A percentile compares a stretch with the other conserved stretches of the same genome.
phyloP scores from a whole-genome alignment of 2,113 vertebrate genomes.

The Chaetops frenatus region DNA sequence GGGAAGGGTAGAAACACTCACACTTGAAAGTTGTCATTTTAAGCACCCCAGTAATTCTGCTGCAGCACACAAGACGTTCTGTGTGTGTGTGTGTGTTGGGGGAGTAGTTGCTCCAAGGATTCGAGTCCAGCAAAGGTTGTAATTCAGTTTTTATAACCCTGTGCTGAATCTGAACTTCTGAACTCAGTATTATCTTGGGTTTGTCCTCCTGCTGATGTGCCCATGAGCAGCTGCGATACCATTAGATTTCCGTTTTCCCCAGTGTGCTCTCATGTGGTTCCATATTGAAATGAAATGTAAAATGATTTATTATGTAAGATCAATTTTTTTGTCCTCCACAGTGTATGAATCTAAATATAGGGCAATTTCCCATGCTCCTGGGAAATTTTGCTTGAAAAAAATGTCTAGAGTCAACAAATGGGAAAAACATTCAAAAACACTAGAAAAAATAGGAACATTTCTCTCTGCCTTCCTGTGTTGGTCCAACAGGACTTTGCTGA shows the following conservation, averaged over 20 bases:
- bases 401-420: slow-evolving; percentile 15
- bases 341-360: not conserved
- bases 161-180: slow-evolving; percentile 37
- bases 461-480: not conserved
- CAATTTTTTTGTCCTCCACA: not conserved
- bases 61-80: not conserved
- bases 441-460: slow-evolving; percentile 28
- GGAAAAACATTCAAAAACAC: not conserved
- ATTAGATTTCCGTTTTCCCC: slow-evolving; percentile 14
- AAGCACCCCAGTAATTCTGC: not conserved
- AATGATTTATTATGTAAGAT: slow-evolving; percentile 16
- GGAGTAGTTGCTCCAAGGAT: not conserved
- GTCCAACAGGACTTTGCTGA: not conserved
- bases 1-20: not conserved
- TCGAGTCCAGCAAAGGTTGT: not conserved
- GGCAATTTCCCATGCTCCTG: slow-evolving; percentile 40
- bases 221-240: slow-evolving; percentile 2
- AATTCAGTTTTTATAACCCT: slow-evolving; percentile 2
- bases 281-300: slow-evolving; percentile 4
- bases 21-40: not conserved
- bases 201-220: not conserved
- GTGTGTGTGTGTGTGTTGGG: not conserved
- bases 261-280: not conserved
- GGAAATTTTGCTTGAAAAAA: slow-evolving; percentile 4
- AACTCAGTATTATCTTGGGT: slow-evolving; percentile 24